These are phyloP conservation scores for Drosophila vallismaia DNA, from an alignment of 2,888 invertebrate species.

Conservation along the genomic window DNA sequence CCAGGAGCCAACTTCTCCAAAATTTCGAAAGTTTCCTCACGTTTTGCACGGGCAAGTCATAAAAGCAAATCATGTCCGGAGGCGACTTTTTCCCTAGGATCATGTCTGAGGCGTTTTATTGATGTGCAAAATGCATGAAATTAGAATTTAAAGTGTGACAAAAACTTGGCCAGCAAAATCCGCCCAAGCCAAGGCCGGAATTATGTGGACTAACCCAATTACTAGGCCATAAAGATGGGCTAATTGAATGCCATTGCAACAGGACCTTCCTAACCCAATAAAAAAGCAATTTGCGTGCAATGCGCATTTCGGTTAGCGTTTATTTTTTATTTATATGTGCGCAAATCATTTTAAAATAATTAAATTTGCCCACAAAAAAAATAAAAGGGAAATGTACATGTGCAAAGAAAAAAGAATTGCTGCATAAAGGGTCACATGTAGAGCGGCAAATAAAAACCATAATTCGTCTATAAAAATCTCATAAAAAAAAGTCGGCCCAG, in stretches of 20 bases:
- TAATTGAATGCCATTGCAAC: constrained; percentile 64
- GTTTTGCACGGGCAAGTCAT: constrained; percentile 57
- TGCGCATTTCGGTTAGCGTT: constrained; percentile 48
- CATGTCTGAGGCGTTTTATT: constrained; percentile 62
- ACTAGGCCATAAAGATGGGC: constrained; percentile 61
- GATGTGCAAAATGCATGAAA: constrained; percentile 81
- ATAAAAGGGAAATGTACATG: constrained; percentile 23
- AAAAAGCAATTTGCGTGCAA: constrained; percentile 65
- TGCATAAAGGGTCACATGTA: constrained; percentile 57
- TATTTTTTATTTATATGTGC: constrained; percentile 33
- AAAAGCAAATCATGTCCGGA: constrained; percentile 66
- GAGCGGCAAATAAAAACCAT: constrained; percentile 76
- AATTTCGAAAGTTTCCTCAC: constrained; percentile 62
- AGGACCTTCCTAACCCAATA: constrained; percentile 57
- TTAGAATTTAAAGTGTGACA: constrained; percentile 73
- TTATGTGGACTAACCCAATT: constrained; percentile 62
- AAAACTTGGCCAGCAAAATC: constrained; percentile 24
- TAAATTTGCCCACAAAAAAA: constrained; percentile 57
- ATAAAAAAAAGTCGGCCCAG: constrained; percentile 67
- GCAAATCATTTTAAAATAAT: constrained; percentile 75
- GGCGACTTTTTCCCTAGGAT: constrained; percentile 25
- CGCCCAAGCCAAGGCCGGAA: constrained; percentile 14
- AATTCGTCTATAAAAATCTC: constrained; percentile 78
- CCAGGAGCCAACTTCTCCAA: constrained; percentile 21
- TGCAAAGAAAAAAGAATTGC: constrained; percentile 29